phyloP scores from a whole-genome alignment of 2,113 vertebrate species.

The Hippoglossus stenolepis region DNA sequence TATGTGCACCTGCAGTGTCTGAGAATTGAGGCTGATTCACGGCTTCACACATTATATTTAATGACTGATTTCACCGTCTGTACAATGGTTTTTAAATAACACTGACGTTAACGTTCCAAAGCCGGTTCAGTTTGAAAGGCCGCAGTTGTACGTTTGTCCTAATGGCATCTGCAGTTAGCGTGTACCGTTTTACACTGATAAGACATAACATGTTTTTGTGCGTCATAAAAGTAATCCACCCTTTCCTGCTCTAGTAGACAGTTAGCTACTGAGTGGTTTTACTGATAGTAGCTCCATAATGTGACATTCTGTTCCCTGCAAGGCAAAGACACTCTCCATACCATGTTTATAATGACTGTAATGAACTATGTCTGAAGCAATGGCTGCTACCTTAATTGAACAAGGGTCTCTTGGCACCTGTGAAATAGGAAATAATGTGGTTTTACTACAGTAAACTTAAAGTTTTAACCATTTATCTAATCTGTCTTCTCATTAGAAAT shows the following conservation, averaged over 20 bases:
- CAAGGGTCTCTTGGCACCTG: conserved; percentile 27
- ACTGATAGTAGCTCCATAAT: neutral
- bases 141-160: conserved; percentile 18
- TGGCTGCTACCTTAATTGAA: conserved; percentile 7
- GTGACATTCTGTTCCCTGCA: conserved; percentile 19
- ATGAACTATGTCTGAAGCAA: neutral
- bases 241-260: neutral
- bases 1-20: neutral
- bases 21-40: neutral
- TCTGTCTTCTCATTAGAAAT: neutral
- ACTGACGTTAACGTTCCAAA: conserved; percentile 16
- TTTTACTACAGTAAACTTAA: conserved; percentile 26
- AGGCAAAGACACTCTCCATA: neutral
- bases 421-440: conserved; percentile 25
- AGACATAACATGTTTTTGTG: conserved; percentile 22
- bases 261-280: conserved; percentile 12
- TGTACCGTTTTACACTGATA: neutral
- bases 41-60: neutral
- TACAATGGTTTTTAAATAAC: conserved; percentile 36
- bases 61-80: conserved; percentile 23
- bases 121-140: conserved; percentile 52
- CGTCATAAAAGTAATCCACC: conserved; percentile 27
- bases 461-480: neutral
- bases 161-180: neutral
- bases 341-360: conserved; percentile 5